A percentile compares a stretch with the other conserved stretches of the same genome.
Conservation (phyloP, 2,113 vertebrate species). For the Struthio camelus region DNA sequence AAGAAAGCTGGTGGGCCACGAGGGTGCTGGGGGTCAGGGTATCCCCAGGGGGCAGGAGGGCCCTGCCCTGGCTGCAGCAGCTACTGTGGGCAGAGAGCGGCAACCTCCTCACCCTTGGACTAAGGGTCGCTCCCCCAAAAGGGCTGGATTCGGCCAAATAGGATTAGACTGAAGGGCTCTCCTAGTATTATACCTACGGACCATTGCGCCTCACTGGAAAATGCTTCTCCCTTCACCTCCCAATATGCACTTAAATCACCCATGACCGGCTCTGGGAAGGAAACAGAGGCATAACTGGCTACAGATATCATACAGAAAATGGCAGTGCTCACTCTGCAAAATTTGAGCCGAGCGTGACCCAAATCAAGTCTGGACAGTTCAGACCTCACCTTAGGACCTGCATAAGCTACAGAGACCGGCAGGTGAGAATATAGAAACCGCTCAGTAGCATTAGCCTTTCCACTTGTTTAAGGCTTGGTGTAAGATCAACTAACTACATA, state of each 20-base stretch:
- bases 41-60: neutral
- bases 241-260: accelerated
- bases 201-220: neutral
- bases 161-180: accelerated
- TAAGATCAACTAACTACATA: neutral
- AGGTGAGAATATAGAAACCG: neutral
- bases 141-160: neutral
- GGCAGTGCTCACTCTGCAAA: neutral
- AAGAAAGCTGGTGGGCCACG: neutral
- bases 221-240: accelerated
- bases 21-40: neutral
- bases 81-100: neutral
- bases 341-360: neutral
- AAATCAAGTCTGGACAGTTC: neutral
- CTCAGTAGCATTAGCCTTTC: neutral
- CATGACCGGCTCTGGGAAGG: neutral
- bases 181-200: accelerated
- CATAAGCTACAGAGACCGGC: neutral
- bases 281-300: neutral
- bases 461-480: neutral
- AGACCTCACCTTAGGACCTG: neutral
- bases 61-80: neutral
- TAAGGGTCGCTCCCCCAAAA: neutral
- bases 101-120: neutral
- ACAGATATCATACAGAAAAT: accelerated